A percentile compares a stretch with the other conserved stretches of the same genome.
These are phyloP conservation scores for Sinonovacula constricta DNA, from an alignment of 1,140 invertebrate species.

Conservation along the genomic window DNA sequence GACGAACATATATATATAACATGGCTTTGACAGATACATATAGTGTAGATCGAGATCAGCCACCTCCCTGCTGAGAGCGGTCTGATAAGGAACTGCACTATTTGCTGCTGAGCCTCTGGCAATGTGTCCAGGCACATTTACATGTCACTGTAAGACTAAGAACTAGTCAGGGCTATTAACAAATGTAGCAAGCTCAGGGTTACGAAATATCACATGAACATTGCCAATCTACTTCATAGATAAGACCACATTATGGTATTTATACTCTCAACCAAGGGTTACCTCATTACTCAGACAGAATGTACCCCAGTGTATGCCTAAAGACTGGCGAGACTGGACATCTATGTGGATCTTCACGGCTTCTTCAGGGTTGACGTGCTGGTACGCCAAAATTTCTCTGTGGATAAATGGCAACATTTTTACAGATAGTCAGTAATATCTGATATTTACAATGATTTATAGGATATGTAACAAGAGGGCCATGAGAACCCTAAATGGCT, in stretches of 20 bases:
- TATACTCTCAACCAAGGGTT: neutral
- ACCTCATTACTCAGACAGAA: constrained; percentile 47
- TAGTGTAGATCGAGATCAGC: no score
- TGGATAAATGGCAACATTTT: no score
- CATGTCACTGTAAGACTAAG: no score
- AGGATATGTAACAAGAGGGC: neutral
- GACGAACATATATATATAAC: no score
- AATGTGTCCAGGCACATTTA: no score
- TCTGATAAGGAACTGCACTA: neutral
- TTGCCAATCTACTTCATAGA: neutral
- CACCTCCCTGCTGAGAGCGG: no score
- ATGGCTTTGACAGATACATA: no score
- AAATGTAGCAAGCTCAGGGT: neutral
- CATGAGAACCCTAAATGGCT: neutral
- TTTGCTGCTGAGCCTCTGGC: neutral
- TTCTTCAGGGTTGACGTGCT: constrained; percentile 40
- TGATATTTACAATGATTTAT: no score
- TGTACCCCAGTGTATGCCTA: constrained; percentile 51
- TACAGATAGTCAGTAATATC: no score
- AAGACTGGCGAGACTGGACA: constrained; percentile 22
- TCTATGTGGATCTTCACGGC: constrained; percentile 43
- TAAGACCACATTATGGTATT: neutral
- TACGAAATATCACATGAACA: neutral
- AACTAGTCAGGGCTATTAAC: no score
- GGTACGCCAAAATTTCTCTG: constrained; percentile 16